Evolutionary conservation across 2,797 vertebrate species (phyloP), one percentile per base, ranked within the genome.

Genomic region (Urosaurus nigricauda): DNA sequence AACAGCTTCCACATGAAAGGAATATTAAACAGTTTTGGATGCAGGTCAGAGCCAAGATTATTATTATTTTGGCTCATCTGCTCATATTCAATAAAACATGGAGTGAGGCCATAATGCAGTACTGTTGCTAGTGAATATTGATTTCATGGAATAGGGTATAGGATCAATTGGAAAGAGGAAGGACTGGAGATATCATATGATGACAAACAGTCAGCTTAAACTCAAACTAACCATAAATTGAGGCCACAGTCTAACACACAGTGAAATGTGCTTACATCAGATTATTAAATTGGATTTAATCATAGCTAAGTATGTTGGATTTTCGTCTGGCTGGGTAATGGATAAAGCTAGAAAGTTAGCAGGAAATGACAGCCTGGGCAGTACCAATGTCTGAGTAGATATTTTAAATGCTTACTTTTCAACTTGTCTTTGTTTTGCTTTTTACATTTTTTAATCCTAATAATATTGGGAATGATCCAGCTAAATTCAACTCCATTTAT

Each of bases 1-100:
- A 94, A 95, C 94, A 94, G 86, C 87, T 90, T 93, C 89, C 80
- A 87, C 92, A 83, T 83, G 90, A 91, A 93, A 93, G 89, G 92
- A 96, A 95, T 97, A 93, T 90, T 94, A 96, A 96, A 74, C 1
- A 96, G 90, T 79, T 89, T 88, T 88, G n/a, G 89, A 93, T 87
- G 90, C 90, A 79, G 89, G 86, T 87, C 94, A 93, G 84, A 92
- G 87, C 79, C 87, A 93, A 92, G 77, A 85, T 89, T 94, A 56
- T 87, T 94, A 79, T 86, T 83, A 60, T 82, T 56, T 87, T 79
- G 89, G 7, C 40, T 92, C 81, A 24, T 90, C 87, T 91, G 16
- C 85, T 87, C 84, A 84, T 37, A 53, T 19, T 88, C 75, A 35
- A 63, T 16, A 93, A 3, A 93, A 65, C 26, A 73, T 12, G 86